phyloP scores from a whole-genome alignment of 2,888 invertebrate genomes.

The Eristalis tenax region DNA sequence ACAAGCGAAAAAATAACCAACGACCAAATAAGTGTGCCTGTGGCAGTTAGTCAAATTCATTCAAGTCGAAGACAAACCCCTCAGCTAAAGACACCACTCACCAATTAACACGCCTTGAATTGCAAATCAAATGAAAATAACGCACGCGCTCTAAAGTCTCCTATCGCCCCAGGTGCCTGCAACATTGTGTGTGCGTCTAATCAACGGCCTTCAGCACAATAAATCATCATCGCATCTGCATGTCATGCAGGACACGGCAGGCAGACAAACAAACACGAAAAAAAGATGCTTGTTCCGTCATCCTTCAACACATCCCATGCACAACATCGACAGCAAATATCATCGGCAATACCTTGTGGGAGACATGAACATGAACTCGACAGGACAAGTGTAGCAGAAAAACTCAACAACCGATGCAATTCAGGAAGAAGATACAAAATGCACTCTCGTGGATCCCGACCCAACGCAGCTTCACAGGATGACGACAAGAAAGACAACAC shows the following conservation, averaged over 20 bases:
- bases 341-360: slow-evolving; percentile 19
- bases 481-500: neutral
- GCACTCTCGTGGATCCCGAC: slow-evolving; percentile 38
- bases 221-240: neutral
- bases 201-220: neutral
- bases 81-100: neutral
- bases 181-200: neutral
- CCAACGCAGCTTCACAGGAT: neutral
- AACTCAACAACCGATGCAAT: neutral
- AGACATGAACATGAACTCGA: slow-evolving; percentile 31
- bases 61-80: no score
- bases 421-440: slow-evolving; percentile 39
- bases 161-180: neutral
- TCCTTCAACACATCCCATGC: slow-evolving; percentile 24
- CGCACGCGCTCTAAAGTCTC: neutral
- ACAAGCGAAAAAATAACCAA: no score
- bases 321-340: slow-evolving; percentile 52
- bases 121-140: neutral
- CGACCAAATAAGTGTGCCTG: no score
- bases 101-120: neutral
- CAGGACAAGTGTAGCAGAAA: slow-evolving; percentile 32
- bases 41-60: no score
- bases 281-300: neutral
- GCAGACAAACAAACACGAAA: neutral
- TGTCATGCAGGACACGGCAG: slow-evolving; percentile 12